These are phyloP conservation scores for Vultur gryphus DNA, from an alignment of 2,797 vertebrate genomes.

Conservation along the genomic window DNA sequence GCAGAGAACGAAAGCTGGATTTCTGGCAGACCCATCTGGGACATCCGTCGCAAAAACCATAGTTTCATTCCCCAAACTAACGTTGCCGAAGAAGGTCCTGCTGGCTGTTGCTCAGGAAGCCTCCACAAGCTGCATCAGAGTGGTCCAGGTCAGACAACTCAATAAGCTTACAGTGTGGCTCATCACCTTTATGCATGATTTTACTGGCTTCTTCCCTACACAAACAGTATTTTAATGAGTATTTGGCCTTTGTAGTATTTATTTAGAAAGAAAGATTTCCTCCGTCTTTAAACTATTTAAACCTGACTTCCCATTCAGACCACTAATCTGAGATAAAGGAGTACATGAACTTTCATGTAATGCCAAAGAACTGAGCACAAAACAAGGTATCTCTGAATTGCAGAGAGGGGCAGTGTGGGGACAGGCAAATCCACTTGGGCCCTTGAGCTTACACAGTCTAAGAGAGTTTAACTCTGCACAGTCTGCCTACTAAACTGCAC, in stretches of 20 bases:
- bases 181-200: neutral
- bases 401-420: neutral
- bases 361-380: neutral
- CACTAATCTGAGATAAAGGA: neutral
- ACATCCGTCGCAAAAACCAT: neutral
- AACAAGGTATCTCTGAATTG: neutral
- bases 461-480: neutral
- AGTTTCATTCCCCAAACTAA: neutral
- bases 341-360: neutral
- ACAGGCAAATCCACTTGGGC: neutral
- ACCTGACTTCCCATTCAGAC: slow-evolving; percentile 10
- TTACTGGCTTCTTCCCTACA: slow-evolving; percentile 19
- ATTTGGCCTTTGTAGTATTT: slow-evolving; percentile 23
- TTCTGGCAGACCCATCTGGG: neutral
- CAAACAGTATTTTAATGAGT: slow-evolving; percentile 7
- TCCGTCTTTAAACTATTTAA: slow-evolving; percentile 31
- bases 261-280: slow-evolving; percentile 38
- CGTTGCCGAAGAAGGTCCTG: neutral
- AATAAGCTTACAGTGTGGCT: neutral
- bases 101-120: neutral
- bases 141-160: neutral
- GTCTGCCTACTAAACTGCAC: neutral
- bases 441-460: neutral
- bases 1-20: neutral
- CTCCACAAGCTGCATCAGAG: neutral